Evolutionary conservation across 30 jellyfish, hydroid and myxozoan species (phyloP), one percentile per base, ranked within the genome.

Genomic region (Hydra vulgaris): DNA sequence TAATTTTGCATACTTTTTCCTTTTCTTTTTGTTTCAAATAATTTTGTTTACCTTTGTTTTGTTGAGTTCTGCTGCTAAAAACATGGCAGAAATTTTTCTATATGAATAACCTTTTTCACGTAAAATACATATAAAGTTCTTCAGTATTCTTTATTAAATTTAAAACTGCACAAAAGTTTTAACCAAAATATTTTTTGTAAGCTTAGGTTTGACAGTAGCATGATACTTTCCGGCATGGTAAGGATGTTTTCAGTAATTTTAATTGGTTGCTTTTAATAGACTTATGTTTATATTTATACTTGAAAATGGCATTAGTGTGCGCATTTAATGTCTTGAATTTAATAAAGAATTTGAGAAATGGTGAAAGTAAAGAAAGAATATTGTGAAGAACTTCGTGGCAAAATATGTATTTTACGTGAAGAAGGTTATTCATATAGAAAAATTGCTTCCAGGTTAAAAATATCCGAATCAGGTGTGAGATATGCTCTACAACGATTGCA

Each of bases 151-250:
- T 40, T 40, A 40, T 40, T 40, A 40, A 40, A 40, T 40, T 40
- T 40, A 40, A 40, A 40, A 40, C 61, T 40, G 61, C 61, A 40
- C 61, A 40, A 40, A 40, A 40, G 61, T 40, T 40, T 40, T 40
- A 40, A 40, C 61, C 61, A 40, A 40, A 40, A 40, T 40, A 40
- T 40, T 40, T 40, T 40, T 40, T 40, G 61, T 40, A 40, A 40
- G 61, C 61, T 40, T 40, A 40, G 61, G 61, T 73, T 73, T 73
- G 68, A 73, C 70, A 26, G 24, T 54, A 21, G 81, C 27, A 21
- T 69, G 27, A 69, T 69, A 23, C 27, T 69, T 69, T 69, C 61
- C 61, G 61, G 61, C 61, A 40, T 40, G 61, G 61, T 40, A 40
- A 40, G 61, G 61, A 40, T 40, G 61, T 40, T 40, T 40, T 40